A percentile compares a stretch with the other conserved stretches of the same genome.
Conservation (phyloP, 2,797 vertebrate species). For the Ptychadena robeensis region DNA sequence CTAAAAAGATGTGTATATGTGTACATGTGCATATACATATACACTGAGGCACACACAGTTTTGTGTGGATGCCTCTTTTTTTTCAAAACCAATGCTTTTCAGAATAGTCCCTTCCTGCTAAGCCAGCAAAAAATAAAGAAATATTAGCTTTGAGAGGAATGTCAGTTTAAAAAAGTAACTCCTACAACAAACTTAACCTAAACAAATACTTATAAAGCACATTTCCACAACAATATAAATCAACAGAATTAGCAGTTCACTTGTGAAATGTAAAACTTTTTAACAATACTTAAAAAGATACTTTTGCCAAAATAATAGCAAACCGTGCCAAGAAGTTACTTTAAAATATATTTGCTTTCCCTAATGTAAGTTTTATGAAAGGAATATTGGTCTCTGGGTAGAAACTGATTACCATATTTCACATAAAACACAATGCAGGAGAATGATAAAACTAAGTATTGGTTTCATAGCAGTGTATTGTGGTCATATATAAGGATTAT, state of each 20-base stretch:
- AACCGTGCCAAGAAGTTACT: not conserved
- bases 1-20: too few relatives aligned
- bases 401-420: not conserved
- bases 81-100: too few relatives aligned
- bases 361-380: not conserved
- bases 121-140: too few relatives aligned
- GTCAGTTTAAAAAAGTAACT: too few relatives aligned
- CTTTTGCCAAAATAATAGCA: slow-evolving; percentile 3
- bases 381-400: not conserved
- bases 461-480: not conserved
- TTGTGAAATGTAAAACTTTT: not conserved
- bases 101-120: too few relatives aligned
- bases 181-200: too few relatives aligned
- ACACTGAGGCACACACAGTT: too few relatives aligned
- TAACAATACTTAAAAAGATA: not conserved
- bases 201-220: too few relatives aligned
- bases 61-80: too few relatives aligned
- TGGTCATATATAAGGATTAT: not conserved
- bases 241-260: not conserved
- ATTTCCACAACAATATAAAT: too few relatives aligned
- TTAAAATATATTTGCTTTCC: not conserved
- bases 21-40: too few relatives aligned
- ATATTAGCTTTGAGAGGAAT: too few relatives aligned
- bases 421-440: not conserved
- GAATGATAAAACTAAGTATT: not conserved